Conservation (phyloP, 2,113 vertebrate species). For the Hypocryptadius cinnamomeus region DNA sequence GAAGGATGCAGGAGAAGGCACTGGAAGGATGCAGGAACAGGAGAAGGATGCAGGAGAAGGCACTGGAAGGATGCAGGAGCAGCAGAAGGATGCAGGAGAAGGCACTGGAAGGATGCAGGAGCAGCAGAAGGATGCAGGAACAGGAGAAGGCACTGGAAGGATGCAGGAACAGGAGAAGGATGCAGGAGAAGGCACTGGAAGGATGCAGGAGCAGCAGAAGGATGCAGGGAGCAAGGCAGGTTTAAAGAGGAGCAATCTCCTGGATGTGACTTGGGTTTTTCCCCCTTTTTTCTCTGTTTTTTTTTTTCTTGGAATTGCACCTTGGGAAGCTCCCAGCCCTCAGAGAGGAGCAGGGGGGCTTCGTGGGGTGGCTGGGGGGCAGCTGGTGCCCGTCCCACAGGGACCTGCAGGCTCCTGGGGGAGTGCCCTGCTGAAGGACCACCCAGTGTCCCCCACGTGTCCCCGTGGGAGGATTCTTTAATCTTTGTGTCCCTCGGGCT, state of each 20-base stretch:
- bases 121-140: too few species aligned
- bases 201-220: background rate
- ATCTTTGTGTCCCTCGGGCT: background rate
- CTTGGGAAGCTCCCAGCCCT: background rate
- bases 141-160: background rate
- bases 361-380: background rate
- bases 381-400: background rate
- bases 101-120: background rate
- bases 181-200: background rate
- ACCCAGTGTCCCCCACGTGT: background rate
- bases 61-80: background rate
- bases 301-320: background rate
- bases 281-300: background rate
- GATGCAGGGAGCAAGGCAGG: background rate
- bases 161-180: background rate
- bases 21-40: too few species aligned
- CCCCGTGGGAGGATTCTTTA: background rate
- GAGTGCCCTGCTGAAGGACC: background rate
- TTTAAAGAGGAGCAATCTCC: background rate
- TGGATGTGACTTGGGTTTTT: background rate
- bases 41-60: background rate
- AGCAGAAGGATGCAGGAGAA: too few species aligned
- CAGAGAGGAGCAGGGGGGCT: background rate
- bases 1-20: too few species aligned
- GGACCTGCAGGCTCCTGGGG: background rate